Evolutionary conservation across 2,797 vertebrate genomes (phyloP), one percentile per base, ranked within the genome.

Genomic region (Molossus molossus): DNA sequence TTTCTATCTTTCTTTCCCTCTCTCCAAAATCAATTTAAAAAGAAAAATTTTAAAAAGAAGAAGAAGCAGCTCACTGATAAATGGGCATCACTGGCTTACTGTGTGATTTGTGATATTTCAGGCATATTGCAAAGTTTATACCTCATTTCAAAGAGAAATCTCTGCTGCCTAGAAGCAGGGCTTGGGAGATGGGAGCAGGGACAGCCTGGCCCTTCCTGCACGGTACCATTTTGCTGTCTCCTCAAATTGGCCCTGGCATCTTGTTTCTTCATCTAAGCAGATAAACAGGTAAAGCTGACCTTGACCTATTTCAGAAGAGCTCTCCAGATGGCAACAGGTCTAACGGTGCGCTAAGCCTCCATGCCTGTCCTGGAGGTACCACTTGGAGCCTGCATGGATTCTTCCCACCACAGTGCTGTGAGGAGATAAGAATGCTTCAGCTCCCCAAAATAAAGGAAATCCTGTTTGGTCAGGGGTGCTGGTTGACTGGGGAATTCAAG

Each of bases 221-320:
- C 3, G 7, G 65, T 87, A 76, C 55, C 40, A n/a, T 84, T 12
- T 5, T 58, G 73, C 60, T 69, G 55, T 83, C 83, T 94, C 65
- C 1, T 10, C 87, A 96, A n/a, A 15, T 6, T 69, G 21, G 86
- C 96, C 37, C 90, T 92, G 15, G 23, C 50, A 94, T 86, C 85
- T 93, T 82, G 21, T 84, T 86, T 97, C 69, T 81, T 89, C 79
- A 86, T 69, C 79, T 60, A 88, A 93, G 76, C 86, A 91, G 65
- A 86, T 96, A 96, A 87, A 88, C 96, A 96, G 82, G 73, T 87
- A 95, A 90, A 83, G 83, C 81, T 62, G 57, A 94, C 88, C 95
- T 96, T 96, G 91, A 96, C 94, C 94, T 95, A 69, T 91, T 81
- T 83, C 93, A 96, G 91, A 94, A 91, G 29, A 73, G 53, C 70